Percentiles rank a stretch among this genome's conserved stretches.
Evolutionary conservation across 2,888 invertebrate species (phyloP).

Genomic region (Hirtodrosophila trivittata): DNA sequence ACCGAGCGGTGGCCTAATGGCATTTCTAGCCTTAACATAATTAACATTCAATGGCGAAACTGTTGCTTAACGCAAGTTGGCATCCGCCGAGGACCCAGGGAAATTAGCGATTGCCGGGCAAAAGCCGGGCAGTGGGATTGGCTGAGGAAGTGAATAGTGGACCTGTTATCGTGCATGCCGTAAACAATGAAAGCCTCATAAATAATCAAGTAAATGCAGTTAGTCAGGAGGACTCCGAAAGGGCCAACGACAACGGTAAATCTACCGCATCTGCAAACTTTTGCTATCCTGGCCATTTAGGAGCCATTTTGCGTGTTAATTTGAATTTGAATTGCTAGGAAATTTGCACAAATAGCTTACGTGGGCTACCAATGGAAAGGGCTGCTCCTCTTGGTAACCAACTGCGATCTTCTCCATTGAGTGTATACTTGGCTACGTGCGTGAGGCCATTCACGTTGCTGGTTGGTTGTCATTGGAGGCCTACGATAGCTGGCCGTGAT

Average conservation of each 20-base stretch:
- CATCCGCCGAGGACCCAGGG: no score
- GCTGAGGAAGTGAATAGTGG: neutral
- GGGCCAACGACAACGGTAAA: neutral
- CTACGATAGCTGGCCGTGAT: conserved; percentile 57
- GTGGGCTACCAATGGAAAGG: no score
- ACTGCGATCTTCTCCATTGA: neutral
- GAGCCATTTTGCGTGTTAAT: conserved; percentile 20
- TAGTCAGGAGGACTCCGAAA: neutral
- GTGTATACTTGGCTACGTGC: conserved; percentile 5
- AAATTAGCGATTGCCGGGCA: no score
- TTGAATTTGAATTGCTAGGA: conserved; percentile 20
- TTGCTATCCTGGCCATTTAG: conserved; percentile 1
- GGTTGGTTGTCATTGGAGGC: conserved; percentile 6
- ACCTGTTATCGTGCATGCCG: neutral
- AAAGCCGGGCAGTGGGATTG: neutral
- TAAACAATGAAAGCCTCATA: conserved; percentile 44
- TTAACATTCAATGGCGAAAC: no score
- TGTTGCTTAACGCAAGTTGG: no score
- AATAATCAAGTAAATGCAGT: conserved; percentile 33
- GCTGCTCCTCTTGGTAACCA: neutral
- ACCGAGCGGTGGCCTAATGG: no score
- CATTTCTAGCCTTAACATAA: no score
- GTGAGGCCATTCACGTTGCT: neutral
- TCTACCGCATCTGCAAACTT: no score
- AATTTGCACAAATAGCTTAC: neutral